These are phyloP conservation scores for Drosophila busckii DNA, from an alignment of 1,140 invertebrate genomes.

Conservation along the genomic window DNA sequence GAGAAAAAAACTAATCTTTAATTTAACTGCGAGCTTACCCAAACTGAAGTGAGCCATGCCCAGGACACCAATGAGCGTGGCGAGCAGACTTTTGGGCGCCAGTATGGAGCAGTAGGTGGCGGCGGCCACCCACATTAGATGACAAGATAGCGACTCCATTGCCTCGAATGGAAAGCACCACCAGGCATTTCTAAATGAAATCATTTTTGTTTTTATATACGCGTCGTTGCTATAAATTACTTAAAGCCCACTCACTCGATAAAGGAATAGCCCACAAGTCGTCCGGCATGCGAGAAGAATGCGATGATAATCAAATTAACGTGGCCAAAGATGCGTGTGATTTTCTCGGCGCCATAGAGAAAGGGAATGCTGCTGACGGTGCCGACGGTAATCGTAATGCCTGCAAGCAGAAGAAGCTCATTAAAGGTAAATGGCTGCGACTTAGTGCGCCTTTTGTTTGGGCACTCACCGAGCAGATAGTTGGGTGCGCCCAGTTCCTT, in stretches of 20 bases:
- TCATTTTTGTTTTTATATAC: neutral
- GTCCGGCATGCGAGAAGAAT: conserved; percentile 88
- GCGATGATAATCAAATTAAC: conserved; percentile 90
- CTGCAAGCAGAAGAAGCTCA: conserved; percentile 66
- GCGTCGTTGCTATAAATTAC: conserved; percentile 43
- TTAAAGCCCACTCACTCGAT: conserved; percentile 84
- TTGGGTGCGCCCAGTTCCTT: conserved; percentile 89
- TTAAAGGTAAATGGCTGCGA: no score
- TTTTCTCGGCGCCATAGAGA: conserved; percentile 87
- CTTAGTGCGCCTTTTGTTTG: no score
- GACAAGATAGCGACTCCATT: conserved; percentile 90
- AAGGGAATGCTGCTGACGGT: conserved; percentile 89
- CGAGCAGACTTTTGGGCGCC: conserved; percentile 88
- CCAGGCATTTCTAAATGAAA: conserved; percentile 85
- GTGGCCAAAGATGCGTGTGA: conserved; percentile 89
- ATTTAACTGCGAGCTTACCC: conserved; percentile 81
- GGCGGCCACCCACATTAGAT: conserved; percentile 93
- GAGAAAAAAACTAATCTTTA: no score
- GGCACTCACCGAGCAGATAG: conserved; percentile 85
- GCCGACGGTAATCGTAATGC: conserved; percentile 88
- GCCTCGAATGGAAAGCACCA: conserved; percentile 92
- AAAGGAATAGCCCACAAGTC: conserved; percentile 90
- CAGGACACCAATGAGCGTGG: conserved; percentile 89
- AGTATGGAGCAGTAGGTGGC: conserved; percentile 90
- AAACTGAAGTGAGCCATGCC: conserved; percentile 91